Percentiles rank a stretch among this genome's conserved stretches.
Evolutionary conservation across 1,140 invertebrate genomes (phyloP).

Genomic region (Pseudomyrmex gracilis): DNA sequence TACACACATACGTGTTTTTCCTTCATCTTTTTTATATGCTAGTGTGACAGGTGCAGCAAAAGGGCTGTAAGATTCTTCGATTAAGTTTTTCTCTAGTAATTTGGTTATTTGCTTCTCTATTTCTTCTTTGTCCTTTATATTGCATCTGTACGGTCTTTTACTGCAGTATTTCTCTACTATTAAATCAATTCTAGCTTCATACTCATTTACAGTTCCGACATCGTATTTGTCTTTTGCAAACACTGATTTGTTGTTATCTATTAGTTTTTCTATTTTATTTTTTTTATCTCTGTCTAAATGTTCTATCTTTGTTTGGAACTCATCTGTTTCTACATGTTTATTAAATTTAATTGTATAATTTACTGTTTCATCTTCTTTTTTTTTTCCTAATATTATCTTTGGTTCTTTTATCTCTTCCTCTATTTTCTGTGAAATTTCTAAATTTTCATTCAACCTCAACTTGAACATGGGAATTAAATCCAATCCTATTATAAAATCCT

Average conservation of each 20-base stretch:
- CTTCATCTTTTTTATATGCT: no score
- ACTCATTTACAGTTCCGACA: slow-evolving; percentile 1
- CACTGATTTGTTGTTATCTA: slow-evolving; percentile 36
- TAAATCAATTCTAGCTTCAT: slow-evolving; percentile 47
- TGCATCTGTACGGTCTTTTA: slow-evolving; percentile 54
- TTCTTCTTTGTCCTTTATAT: no score
- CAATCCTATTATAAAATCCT: slow-evolving; percentile 37
- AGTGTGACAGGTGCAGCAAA: no score
- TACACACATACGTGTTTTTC: no score
- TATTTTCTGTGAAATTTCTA: slow-evolving; percentile 34
- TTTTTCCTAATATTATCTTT: no score
- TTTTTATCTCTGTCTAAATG: slow-evolving; percentile 43
- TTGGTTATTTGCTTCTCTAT: no score
- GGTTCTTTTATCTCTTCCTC: background rate
- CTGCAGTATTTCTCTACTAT: slow-evolving; percentile 39
- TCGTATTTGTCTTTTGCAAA: slow-evolving; percentile 54
- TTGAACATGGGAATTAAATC: slow-evolving; percentile 50
- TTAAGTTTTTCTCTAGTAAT: no score
- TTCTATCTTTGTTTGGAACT: background rate
- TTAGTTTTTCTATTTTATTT: slow-evolving; percentile 25
- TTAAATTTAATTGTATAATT: no score
- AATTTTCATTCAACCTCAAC: slow-evolving; percentile 35
- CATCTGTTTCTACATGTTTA: no score
- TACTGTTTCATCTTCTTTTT: no score
- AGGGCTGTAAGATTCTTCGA: no score